Evolutionary conservation across 2,888 invertebrate species (phyloP).

Genomic region (Yponomeuta sedellus): DNA sequence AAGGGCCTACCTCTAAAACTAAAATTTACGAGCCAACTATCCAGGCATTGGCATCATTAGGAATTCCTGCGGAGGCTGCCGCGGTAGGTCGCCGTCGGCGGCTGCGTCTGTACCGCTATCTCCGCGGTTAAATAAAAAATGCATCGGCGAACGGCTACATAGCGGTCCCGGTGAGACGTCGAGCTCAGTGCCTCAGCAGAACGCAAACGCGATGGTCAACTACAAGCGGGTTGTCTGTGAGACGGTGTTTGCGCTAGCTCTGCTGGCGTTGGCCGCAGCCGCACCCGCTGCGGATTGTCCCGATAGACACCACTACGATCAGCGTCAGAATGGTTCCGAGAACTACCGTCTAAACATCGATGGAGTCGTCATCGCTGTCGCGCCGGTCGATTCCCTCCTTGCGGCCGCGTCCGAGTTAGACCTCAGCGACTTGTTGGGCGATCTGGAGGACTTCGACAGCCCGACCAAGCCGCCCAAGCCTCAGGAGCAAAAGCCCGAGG

Average conservation of each 20-base stretch:
- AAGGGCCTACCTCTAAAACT: conserved; percentile 4
- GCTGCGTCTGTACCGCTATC: conserved; percentile 68
- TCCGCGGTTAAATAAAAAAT: conserved; percentile 73
- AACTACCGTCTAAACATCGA: conserved; percentile 83
- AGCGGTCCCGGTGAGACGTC: conserved; percentile 49
- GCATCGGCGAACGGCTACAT: conserved; percentile 62
- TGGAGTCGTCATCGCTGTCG: conserved; percentile 80
- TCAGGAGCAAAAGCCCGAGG: conserved; percentile 17
- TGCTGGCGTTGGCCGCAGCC: conserved; percentile 29
- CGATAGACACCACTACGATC: conserved; percentile 76
- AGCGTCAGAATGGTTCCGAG: conserved; percentile 86
- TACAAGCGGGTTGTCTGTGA: conserved; percentile 65
- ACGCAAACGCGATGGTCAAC: conserved; percentile 65
- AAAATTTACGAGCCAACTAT: conserved; percentile 8
- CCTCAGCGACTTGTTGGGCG: conserved; percentile 46
- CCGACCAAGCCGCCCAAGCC: conserved; percentile 32
- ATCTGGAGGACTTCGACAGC: conserved; percentile 44
- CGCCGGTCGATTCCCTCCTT: conserved; percentile 78
- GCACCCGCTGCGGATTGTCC: conserved; percentile 42
- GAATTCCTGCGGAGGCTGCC: conserved; percentile 15
- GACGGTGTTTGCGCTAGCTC: conserved; percentile 40
- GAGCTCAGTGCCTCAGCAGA: conserved; percentile 52
- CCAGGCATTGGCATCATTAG: conserved; percentile 9
- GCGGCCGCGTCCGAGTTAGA: conserved; percentile 72
- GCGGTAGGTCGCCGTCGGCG: conserved; percentile 27